Evolutionary conservation across 1,140 invertebrate genomes (phyloP), one percentile per base, ranked within the genome.

Genomic region (Drosophila parabipectinata): DNA sequence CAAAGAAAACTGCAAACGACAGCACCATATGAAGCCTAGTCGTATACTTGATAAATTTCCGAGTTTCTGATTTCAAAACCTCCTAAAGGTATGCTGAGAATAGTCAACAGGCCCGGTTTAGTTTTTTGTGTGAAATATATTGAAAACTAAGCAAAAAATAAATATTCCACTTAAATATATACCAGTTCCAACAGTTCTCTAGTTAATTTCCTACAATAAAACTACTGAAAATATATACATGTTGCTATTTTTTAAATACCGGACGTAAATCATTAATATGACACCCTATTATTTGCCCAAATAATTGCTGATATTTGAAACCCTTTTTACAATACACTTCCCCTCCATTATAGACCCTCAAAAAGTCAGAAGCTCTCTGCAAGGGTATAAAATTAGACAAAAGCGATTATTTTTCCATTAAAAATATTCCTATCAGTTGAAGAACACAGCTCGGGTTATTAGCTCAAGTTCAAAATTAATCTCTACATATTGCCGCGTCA

Each of bases 361-460:
- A 50, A 12, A 28, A 3, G 47, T 26, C 41, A 7, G 0, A 24
- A 47, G 6, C 48, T 3, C 21, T 21, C 21, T 21, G 21, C 21
- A 2, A 21, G 21, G 21, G 21, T 3, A 21, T 21, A 21, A 21
- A 47, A 47, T 24, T 44, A 7, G 18, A 51, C 8, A 34, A 21
- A 14, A 10, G 37, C 52, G 32, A 63, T 30, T 66, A 45, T 15
- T 51, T 45, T 26, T 28, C 0, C 1, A 48, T 14, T 34, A 18
- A 34, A 51, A 6, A 51, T 34, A 57, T 74, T 45, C 37, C n/a
- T 64, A 74, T 74, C 72, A 61, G 68, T 62, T 54, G 30, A 68
- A 68, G 50, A 67, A 14, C 53, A 14, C 32, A 54, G 4, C 24
- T 37, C 3, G 51, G 60, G 52, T 64, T 74, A 74, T 74, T 59